Percentiles rank a stretch among this genome's conserved stretches.
phyloP scores from a whole-genome alignment of 2,797 vertebrate species.

The Gambelia wislizenii region DNA sequence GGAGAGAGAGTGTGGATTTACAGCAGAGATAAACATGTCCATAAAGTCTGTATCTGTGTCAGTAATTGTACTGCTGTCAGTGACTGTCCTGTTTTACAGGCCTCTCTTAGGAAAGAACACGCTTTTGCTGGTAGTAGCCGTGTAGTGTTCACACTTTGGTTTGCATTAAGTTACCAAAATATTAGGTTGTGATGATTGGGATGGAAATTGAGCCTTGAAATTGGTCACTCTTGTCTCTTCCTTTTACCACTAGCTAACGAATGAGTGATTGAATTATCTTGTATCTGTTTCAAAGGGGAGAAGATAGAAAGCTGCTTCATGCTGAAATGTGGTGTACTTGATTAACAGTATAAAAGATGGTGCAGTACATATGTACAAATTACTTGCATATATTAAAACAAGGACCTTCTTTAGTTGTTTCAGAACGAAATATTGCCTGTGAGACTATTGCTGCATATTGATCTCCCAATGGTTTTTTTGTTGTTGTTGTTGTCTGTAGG shows the following conservation, averaged over 20 bases:
- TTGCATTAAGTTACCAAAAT: conserved; percentile 79
- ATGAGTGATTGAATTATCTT: conserved; percentile 33
- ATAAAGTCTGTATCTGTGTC: conserved; percentile 87
- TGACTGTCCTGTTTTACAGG: conserved; percentile 86
- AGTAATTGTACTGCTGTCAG: conserved; percentile 88
- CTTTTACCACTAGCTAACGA: conserved; percentile 29
- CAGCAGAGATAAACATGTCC: conserved; percentile 87
- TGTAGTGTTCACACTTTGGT: conserved; percentile 75
- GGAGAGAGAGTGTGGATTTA: conserved; percentile 86
- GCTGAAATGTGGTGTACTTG: conserved; percentile 25
- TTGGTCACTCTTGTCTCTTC: conserved; percentile 58
- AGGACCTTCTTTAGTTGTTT: conserved; percentile 48
- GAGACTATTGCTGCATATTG: conserved; percentile 17
- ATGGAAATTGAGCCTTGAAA: conserved; percentile 70
- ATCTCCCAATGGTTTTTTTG: conserved; percentile 19
- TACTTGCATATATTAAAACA: conserved; percentile 61
- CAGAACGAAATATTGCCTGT: conserved; percentile 48
- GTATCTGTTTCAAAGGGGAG: not conserved
- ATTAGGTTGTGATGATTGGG: conserved; percentile 72
- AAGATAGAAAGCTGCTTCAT: conserved; percentile 29
- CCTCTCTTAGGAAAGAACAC: conserved; percentile 81
- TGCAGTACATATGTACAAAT: conserved; percentile 54
- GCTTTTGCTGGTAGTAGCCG: conserved; percentile 72
- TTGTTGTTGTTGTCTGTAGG: conserved; percentile 31
- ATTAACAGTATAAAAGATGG: conserved; percentile 40